Evolutionary conservation across 2,888 invertebrate species (phyloP).

Genomic region (Bellardia bayeri): DNA sequence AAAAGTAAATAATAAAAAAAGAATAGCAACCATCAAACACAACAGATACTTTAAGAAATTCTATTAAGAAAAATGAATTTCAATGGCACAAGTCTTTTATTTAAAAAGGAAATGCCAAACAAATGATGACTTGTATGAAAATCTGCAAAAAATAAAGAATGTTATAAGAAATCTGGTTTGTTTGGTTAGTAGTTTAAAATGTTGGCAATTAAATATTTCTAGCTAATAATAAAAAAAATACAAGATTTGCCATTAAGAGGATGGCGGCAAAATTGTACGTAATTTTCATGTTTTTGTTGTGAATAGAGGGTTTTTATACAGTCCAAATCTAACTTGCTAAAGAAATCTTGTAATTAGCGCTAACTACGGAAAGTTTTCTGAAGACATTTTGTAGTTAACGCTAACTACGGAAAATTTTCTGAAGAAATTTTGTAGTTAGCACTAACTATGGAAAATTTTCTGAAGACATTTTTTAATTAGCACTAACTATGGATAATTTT

Average conservation of each 20-base stretch:
- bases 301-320: no score
- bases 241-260: not conserved
- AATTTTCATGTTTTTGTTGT: no score
- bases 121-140: not conserved
- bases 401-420: no score
- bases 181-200: conserved; percentile 55
- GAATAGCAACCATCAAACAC: not conserved
- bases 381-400: no score
- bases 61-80: conserved; percentile 58
- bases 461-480: no score
- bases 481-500: no score
- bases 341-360: no score
- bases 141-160: not conserved
- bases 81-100: conserved; percentile 37
- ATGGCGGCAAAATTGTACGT: no score
- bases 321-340: no score
- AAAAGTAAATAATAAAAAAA: conserved; percentile 2
- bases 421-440: no score
- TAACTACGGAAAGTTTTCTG: no score
- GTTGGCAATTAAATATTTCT: conserved; percentile 37
- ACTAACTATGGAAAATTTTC: no score
- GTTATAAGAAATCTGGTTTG: conserved; percentile 35
- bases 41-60: conserved; percentile 36
- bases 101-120: conserved; percentile 13
- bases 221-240: not conserved